Base-by-base conservation (phyloP, 2,797 vertebrate genomes). In the Phyllotis vaccarum region DNA sequence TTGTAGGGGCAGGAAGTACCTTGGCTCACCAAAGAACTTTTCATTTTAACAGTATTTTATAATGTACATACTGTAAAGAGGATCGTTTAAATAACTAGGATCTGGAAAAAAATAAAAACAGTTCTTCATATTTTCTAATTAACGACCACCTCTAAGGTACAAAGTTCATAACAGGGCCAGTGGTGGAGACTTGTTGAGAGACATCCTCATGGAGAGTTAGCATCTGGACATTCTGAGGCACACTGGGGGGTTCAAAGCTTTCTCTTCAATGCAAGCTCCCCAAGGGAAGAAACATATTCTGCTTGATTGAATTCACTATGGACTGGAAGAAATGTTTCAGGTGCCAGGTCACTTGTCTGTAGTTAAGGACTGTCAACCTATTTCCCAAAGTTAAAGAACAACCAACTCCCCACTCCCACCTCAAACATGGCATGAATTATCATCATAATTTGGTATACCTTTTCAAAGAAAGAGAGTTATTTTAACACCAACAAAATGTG, bases 11-110 rank as follows among this genome's bases (percentile, higher is more conserved):
- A 93, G 52, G 40, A 92, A 89, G 37, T 70, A 90, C 85, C 86
- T 93, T 86, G 19, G 34, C 58, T 85, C n/a, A 43, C 86, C 37
- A 82, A 92, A 89, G 24, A 58, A 78, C 68, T 93, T 97, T 91
- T 93, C 58, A 74, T 91, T 86, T 91, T 68, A 96, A 78, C 54
- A 81, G 46, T 94, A 92, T 80, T 74, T 93, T 68, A 74, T 64
- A 40, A 76, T n/a, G n/a, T 21, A 68, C 56, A 82, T 43, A 85
- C 10, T 58, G 0, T 94, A 64, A 92, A 86, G 34, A 76, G 31
- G 40, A 31, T 68, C 46, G 34, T 87, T 94, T 58, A 85, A 91
- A 85, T 58, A 68, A 93, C 94, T 64, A 75, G 54, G 90, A 43
- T 82, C 27, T 92, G 82, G 37, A 72, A 89, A 91, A 94, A 86